These are phyloP conservation scores for Fringilla coelebs DNA, from an alignment of 2,797 vertebrate species.

Conservation along the genomic window DNA sequence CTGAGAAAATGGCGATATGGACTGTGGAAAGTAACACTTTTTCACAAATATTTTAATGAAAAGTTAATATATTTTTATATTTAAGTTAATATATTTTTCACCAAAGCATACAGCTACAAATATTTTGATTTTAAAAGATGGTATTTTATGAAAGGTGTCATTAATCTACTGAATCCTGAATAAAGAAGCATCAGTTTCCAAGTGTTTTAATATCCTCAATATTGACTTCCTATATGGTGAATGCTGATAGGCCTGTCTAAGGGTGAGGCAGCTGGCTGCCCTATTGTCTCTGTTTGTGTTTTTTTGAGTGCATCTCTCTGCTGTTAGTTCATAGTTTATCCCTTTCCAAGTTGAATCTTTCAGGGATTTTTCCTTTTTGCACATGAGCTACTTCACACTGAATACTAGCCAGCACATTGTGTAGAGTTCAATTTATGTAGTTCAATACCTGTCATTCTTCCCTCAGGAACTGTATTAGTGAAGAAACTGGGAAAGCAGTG, in stretches of 20 bases:
- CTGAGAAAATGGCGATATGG: not conserved
- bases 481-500: constrained; percentile 1
- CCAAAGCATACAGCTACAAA: not conserved
- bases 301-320: not conserved
- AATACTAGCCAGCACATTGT: not conserved
- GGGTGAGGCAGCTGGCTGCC: not conserved
- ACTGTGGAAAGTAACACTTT: not conserved
- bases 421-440: not conserved
- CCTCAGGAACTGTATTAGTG: not conserved
- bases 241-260: not conserved
- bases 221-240: not conserved
- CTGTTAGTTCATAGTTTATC: not conserved
- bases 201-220: not conserved
- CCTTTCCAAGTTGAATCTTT: not conserved
- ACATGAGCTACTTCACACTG: not conserved
- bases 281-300: not conserved
- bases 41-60: not conserved
- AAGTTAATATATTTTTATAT: not conserved
- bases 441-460: constrained; percentile 5
- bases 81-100: not conserved
- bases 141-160: not conserved
- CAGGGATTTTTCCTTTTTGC: not conserved
- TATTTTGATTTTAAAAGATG: not conserved
- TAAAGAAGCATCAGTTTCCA: not conserved
- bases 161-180: not conserved